These are phyloP conservation scores for Embiotoca jacksoni DNA, from an alignment of 2,113 vertebrate genomes.

Conservation along the genomic window DNA sequence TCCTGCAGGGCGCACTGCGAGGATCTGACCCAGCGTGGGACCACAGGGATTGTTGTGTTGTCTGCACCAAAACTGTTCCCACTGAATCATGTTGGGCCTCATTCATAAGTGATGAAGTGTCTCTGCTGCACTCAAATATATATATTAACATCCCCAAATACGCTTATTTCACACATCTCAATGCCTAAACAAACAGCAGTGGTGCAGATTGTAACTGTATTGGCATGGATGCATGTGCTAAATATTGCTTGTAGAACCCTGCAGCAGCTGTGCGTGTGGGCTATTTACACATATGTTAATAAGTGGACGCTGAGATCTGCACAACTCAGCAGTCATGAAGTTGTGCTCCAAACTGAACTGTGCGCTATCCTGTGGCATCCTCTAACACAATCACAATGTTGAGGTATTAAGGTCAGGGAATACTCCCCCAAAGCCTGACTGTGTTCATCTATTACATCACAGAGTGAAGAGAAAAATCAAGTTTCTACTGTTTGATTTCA, in stretches of 20 bases:
- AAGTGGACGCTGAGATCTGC: background rate
- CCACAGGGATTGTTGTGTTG: slow-evolving; percentile 12
- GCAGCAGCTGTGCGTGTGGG: background rate
- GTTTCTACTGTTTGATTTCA: background rate
- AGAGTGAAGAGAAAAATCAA: background rate
- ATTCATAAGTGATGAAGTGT: background rate
- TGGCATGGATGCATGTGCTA: slow-evolving; percentile 3
- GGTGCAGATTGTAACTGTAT: background rate
- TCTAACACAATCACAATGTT: background rate
- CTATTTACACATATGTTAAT: background rate
- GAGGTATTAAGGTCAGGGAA: slow-evolving; percentile 39
- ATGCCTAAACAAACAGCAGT: background rate
- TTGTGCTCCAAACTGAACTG: background rate
- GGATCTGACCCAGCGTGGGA: slow-evolving; percentile 11
- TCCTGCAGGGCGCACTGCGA: slow-evolving; percentile 33
- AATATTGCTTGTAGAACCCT: slow-evolving; percentile 4
- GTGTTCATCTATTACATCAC: slow-evolving; percentile 22
- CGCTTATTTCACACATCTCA: background rate
- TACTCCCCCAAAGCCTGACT: slow-evolving; percentile 11
- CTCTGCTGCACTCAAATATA: background rate
- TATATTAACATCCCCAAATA: background rate
- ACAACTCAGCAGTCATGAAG: too few species aligned
- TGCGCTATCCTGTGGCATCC: background rate
- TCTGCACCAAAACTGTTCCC: slow-evolving; percentile 15
- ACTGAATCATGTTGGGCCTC: background rate